Base-by-base conservation (phyloP, 1,140 invertebrate species). In the Euwallacea similis region DNA sequence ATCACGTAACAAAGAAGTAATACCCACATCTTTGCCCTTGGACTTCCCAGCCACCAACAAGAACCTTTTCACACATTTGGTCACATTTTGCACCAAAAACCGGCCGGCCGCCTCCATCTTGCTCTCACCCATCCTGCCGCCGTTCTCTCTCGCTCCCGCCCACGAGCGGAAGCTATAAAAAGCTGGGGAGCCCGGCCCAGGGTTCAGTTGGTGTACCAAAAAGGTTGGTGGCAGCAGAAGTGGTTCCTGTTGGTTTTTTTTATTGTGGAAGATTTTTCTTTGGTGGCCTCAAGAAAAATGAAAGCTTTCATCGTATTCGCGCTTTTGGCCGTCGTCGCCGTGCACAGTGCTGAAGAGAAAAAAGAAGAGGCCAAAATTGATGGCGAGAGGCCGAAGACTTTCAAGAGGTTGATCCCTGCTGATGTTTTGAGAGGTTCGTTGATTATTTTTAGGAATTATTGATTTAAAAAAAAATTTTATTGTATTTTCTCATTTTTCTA, bases 371-470 rank as follows among this genome's bases (percentile, higher is more conserved):
- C 80, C 61, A 70, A 70, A 44, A 61, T 44, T 2, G 63, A 86
- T 64, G 85, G 84, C 41, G 83, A 84, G 13, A 81, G 84, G 55
- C 85, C 87, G 7, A 89, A 87, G 79, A 91, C 90, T 41, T 94
- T 87, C 84, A 90, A 88, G 76, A 86, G 93, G 66, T 82, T 94
- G 53, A 94, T 95, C 73, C 92, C 92, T 10, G 93, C 93, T 77
- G 93, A 95, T 82, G 90, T 93, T 46, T 86, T 95, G 63, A 89
- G 93, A 88, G 93, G 93, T 92, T 55, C 47, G n/a, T 56, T 56
- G 10, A 13, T 56, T 11, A 7, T 55, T 55, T 55, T 55, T 55
- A n/a, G n/a, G n/a, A n/a, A n/a, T n/a, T n/a, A n/a, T n/a, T n/a
- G n/a, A n/a, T 47, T 7, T 7, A 47, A 47, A 47, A 47, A 47